These are phyloP conservation scores for Trachelus troglodyta DNA, from an alignment of 2,888 invertebrate species.

Conservation along the genomic window DNA sequence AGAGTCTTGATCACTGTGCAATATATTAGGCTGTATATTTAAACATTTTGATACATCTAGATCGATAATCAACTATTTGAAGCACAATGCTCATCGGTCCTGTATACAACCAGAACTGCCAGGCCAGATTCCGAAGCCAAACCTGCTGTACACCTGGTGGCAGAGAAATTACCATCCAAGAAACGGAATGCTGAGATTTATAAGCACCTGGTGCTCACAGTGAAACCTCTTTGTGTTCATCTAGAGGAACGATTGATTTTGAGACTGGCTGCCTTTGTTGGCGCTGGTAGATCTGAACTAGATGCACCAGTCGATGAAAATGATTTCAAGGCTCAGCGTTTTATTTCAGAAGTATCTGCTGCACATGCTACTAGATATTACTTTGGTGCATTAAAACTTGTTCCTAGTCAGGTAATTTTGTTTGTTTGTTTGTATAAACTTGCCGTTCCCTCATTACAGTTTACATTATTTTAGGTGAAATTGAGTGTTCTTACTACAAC, in stretches of 20 bases:
- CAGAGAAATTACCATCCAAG: constrained; percentile 77
- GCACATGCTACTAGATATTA: constrained; percentile 87
- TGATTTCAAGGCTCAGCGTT: constrained; percentile 83
- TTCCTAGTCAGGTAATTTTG: constrained; percentile 76
- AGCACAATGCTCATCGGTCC: constrained; percentile 84
- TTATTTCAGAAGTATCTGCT: constrained; percentile 83
- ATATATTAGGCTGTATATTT: constrained; percentile 6
- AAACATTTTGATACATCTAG: background rate
- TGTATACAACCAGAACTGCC: constrained; percentile 76
- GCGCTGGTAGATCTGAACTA: constrained; percentile 69
- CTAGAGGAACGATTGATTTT: constrained; percentile 88
- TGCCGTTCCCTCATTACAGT: background rate
- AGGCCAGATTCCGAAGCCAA: constrained; percentile 68
- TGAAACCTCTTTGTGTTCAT: constrained; percentile 85
- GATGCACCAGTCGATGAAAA: constrained; percentile 77
- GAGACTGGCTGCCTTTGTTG: constrained; percentile 76
- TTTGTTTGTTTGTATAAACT: background rate
- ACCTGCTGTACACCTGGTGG: constrained; percentile 83
- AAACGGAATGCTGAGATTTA: constrained; percentile 86
- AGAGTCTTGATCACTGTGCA: constrained; percentile 77
- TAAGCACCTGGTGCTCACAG: constrained; percentile 83
- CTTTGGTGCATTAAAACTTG: constrained; percentile 84
- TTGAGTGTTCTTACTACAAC: constrained; percentile 90
- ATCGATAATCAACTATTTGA: constrained; percentile 79
- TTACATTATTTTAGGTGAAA: constrained; percentile 72